Evolutionary conservation across 2,888 invertebrate species (phyloP), one percentile per base, ranked within the genome.

Genomic region (Ophion obscuratus): DNA sequence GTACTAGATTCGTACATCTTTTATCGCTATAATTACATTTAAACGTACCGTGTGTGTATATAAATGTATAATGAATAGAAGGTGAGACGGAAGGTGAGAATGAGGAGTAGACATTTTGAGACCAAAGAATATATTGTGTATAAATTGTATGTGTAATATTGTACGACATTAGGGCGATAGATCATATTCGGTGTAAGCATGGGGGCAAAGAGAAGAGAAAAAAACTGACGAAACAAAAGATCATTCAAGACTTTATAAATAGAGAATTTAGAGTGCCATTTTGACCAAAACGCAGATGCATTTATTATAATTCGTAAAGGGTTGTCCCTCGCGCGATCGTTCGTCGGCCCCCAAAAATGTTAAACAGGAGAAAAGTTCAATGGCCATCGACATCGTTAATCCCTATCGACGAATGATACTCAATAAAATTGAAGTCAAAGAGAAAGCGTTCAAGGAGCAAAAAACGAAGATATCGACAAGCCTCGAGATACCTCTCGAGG

Each of bases 71-170:
- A 88, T 88, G 86, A 81, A 57, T 88, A 88, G 87, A 82, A 62
- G 75, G 79, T 81, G 78, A 82, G 73, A 87, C n/a, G 83, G 68
- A 31, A 77, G 80, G 36, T 20, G 36, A 57, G 20, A 47, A 20
- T 20, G 74, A 44, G 81, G 53, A 76, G 36, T 81, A 81, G 81
- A 88, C 89, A 91, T 90, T 90, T 89, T 91, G 91, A 92, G 92
- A 92, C 92, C 92, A 92, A 92, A 92, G 92, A 92, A 92, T 91
- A 91, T 92, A 92, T 92, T 90, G 90, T 92, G 90, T 92, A 91
- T 90, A 89, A 86, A 87, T 81, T 81, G 70, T 87, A 87, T 82
- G 88, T 88, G 88, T 88, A 88, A 88, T 87, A 87, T 57, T 82
- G 53, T 86, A 88, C 64, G 78, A 83, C 80, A 80, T 86, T 53